Evolutionary conservation across 2,113 vertebrate genomes (phyloP).

Genomic region (Cyprichromis sp.): DNA sequence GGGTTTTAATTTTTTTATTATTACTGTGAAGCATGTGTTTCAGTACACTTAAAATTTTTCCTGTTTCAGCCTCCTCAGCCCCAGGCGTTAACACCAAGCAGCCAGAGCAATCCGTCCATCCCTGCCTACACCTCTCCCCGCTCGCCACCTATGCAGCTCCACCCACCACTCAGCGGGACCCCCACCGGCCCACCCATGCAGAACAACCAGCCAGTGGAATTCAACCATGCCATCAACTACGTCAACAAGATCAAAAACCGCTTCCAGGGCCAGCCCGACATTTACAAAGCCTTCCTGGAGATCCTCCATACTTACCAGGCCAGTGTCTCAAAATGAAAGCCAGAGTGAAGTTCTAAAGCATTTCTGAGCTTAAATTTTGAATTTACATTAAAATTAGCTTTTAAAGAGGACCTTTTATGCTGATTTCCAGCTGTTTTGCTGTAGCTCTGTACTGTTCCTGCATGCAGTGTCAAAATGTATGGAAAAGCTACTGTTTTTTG

Average conservation of each 20-base stretch:
- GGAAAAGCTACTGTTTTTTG: neutral
- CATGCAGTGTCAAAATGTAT: neutral
- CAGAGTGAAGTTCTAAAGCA: neutral
- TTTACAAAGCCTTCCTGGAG: slow-evolving; percentile 98
- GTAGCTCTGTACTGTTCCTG: neutral
- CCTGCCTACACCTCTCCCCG: slow-evolving; percentile 87
- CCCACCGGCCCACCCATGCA: slow-evolving; percentile 88
- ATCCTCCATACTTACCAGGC: slow-evolving; percentile 98
- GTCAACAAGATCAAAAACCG: slow-evolving; percentile 99
- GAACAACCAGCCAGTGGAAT: slow-evolving; percentile 99
- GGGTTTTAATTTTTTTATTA: neutral
- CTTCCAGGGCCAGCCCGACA: slow-evolving; percentile 97
- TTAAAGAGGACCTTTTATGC: neutral
- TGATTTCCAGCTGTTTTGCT: neutral
- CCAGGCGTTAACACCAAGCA: slow-evolving; percentile 82
- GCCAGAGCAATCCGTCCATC: slow-evolving; percentile 86
- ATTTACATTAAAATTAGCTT: neutral
- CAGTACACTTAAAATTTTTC: neutral
- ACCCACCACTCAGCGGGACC: slow-evolving; percentile 75
- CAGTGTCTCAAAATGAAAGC: slow-evolving; percentile 55
- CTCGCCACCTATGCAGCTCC: slow-evolving; percentile 87
- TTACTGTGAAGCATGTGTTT: neutral
- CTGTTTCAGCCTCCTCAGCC: slow-evolving; percentile 80
- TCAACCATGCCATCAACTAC: slow-evolving; percentile 99
- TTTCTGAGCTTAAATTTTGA: neutral